Evolutionary conservation across 64 coral and sea anemone species (phyloP).

Genomic region (Trachythela sp.): DNA sequence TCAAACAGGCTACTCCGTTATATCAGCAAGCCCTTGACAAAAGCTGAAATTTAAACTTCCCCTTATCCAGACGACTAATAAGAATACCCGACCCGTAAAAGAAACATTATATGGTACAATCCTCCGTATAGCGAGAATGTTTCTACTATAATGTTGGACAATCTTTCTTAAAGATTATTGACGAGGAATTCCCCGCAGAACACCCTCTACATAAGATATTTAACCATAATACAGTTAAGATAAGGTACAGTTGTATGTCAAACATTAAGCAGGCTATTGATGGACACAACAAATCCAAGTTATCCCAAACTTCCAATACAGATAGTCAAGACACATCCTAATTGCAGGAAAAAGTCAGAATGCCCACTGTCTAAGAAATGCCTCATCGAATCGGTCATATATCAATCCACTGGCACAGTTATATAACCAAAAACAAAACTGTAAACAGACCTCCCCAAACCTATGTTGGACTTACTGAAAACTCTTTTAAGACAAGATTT

Average conservation of each 20-base stretch:
- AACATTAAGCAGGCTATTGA: not conserved
- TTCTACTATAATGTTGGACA: not conserved
- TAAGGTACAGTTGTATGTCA: not conserved
- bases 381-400: not conserved
- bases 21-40: not conserved
- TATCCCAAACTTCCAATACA: not conserved
- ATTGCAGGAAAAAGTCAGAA: not conserved
- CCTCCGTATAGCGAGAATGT: not conserved
- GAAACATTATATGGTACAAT: conserved; percentile 10
- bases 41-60: not conserved
- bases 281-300: not conserved
- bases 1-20: not conserved
- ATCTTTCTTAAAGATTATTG: not conserved
- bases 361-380: not conserved
- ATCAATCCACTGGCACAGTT: too few species aligned
- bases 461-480: conserved; percentile 22
- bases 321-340: not conserved
- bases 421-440: not conserved
- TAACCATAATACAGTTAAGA: not conserved
- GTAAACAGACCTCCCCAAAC: not conserved
- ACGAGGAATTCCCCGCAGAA: not conserved
- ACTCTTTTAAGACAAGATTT: conserved; percentile 42
- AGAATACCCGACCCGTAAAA: not conserved
- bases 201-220: not conserved
- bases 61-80: not conserved